Conservation (phyloP, 1,140 invertebrate genomes). For the Saccostrea glomerata region DNA sequence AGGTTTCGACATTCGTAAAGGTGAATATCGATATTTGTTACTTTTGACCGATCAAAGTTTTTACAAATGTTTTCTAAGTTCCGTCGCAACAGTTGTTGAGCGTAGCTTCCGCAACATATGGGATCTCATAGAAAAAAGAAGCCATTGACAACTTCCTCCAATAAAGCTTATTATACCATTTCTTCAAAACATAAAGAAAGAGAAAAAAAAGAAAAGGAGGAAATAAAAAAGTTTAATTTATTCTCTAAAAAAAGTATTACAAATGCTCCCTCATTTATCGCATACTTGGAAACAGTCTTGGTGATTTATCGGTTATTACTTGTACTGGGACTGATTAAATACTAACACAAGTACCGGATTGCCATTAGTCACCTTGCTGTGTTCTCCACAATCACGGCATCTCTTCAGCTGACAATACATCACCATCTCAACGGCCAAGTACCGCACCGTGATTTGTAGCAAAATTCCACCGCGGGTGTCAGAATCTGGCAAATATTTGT, state of each 20-base stretch:
- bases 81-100: slow-evolving; percentile 18
- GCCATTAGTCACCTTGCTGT: neutral
- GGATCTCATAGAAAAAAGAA: neutral
- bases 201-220: neutral
- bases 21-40: slow-evolving; percentile 12
- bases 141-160: neutral
- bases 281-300: neutral
- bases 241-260: neutral
- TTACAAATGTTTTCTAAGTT: neutral
- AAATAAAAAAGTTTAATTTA: neutral
- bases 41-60: slow-evolving; percentile 16
- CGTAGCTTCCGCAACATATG: slow-evolving; percentile 25
- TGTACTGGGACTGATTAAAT: slow-evolving; percentile 5
- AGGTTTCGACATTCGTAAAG: neutral
- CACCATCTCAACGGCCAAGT: slow-evolving; percentile 18
- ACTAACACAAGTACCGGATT: slow-evolving; percentile 16
- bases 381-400: neutral
- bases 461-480: slow-evolving; percentile 31
- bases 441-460: slow-evolving; percentile 2
- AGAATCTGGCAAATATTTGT: slow-evolving; percentile 28
- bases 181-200: neutral
- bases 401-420: neutral
- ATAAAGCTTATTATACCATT: neutral
- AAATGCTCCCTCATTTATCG: neutral
- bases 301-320: slow-evolving; percentile 12